Base-by-base conservation (phyloP, 2,797 vertebrate genomes). In the Artibeus jamaicensis region DNA sequence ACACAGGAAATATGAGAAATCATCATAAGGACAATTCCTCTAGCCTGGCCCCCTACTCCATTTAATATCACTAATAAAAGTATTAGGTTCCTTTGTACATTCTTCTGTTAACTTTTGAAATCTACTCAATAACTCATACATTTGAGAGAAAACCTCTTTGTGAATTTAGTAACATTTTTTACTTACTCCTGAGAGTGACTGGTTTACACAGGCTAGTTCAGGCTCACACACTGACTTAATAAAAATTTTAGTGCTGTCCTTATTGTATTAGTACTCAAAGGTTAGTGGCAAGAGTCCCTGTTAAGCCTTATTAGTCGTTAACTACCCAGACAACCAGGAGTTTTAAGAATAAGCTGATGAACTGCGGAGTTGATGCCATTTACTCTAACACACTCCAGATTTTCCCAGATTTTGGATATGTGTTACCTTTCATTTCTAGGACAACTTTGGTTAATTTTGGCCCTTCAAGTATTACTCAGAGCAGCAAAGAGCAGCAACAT, bases 21-120 rank as follows among this genome's bases (percentile, higher is more conserved):
- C 21, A 7, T 71, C 0, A 0, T 9, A 42, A 76, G 0, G 84
- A 50, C 37, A 94, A 71, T 93, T 78, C 77, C 42, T 22, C 39
- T 93, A 90, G 48, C 5, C 0, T 65, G 39, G 65, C 21, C 65
- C 84, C 2, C 12, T 96, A 78, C 79, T 78, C 81, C 96, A 90
- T 78, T 86, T 89, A 93, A 86, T 81, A 71, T 87, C 4, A 89
- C 67, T 71, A 65, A 86, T 84, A 50, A 93, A 92, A 93, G 92
- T 39, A 12, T 39, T 6, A 94, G 50, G 2, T 82, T 37, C 9
- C 15, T 92, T 70, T 34, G 29, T 53, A 74, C 2, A 77, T 85
- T 96, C 19, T 92, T 55, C 22, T 92, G 44, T 85, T 88, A 88
- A 84, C n/a, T 96, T 91, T 44, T 53, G 29, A 82, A 86, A 88